These are phyloP conservation scores for Chydorus sphaericus DNA, from an alignment of 2,888 invertebrate genomes.

Conservation along the genomic window DNA sequence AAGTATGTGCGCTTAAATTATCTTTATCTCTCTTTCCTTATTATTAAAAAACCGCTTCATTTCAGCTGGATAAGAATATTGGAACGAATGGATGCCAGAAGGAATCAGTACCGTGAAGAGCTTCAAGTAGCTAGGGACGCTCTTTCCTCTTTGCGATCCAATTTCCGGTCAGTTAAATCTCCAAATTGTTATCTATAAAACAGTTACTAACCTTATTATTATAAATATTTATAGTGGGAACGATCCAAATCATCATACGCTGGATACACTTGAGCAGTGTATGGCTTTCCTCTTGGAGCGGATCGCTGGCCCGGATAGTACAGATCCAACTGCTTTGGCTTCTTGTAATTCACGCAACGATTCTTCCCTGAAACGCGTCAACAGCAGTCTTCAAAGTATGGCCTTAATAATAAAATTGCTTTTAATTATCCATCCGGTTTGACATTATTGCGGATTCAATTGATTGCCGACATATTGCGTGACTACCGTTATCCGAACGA, in stretches of 20 bases:
- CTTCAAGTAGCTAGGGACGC: constrained; percentile 29
- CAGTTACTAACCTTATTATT: not conserved
- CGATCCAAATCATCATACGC: constrained; percentile 29
- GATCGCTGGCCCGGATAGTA: constrained; percentile 18
- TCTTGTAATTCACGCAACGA: not conserved
- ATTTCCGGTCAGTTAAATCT: constrained; percentile 23
- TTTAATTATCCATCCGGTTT: not conserved
- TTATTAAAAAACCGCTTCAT: not conserved
- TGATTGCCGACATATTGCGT: not conserved
- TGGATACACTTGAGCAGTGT: constrained; percentile 31
- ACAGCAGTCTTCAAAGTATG: not conserved
- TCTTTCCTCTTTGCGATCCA: constrained; percentile 26
- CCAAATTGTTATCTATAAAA: not conserved
- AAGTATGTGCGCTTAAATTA: not conserved
- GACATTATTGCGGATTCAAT: not conserved
- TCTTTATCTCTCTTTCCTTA: not conserved
- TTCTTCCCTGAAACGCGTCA: not conserved
- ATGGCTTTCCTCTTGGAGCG: constrained; percentile 29
- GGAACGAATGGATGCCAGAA: constrained; percentile 4
- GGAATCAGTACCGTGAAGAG: constrained; percentile 23
- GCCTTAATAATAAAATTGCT: not conserved
- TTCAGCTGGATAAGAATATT: constrained; percentile 6
- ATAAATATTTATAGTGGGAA: constrained; percentile 20
- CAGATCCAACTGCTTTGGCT: not conserved
- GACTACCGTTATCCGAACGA: not conserved